Conservation (phyloP, 2,888 invertebrate genomes). For the Plagiodera versicolora region DNA sequence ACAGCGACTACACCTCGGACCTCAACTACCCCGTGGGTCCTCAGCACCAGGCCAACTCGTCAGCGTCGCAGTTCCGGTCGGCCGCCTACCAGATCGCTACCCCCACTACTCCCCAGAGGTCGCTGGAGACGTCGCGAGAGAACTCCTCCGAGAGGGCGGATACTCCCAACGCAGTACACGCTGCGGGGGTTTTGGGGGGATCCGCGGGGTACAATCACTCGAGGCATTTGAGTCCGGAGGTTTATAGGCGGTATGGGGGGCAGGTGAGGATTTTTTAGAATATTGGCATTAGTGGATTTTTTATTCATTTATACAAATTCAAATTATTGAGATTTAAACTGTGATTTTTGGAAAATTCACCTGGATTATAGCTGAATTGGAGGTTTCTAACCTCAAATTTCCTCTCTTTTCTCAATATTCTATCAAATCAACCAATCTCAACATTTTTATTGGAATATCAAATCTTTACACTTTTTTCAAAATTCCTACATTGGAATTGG, state of each 20-base stretch:
- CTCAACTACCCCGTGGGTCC: slow-evolving; percentile 85
- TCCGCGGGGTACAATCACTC: slow-evolving; percentile 40
- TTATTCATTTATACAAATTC: no score
- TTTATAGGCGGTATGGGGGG: slow-evolving; percentile 44
- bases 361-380: no score
- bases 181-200: slow-evolving; percentile 34
- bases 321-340: no score
- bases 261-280: slow-evolving; percentile 34
- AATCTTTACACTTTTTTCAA: no score
- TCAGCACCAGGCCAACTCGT: slow-evolving; percentile 86
- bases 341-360: no score
- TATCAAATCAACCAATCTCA: no score
- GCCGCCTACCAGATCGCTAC: slow-evolving; percentile 79
- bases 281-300: no score
- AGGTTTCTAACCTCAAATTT: no score
- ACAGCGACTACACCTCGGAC: slow-evolving; percentile 96
- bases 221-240: slow-evolving; percentile 52
- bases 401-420: no score
- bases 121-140: slow-evolving; percentile 77
- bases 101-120: slow-evolving; percentile 76
- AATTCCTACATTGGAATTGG: no score
- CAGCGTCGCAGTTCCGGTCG: slow-evolving; percentile 83
- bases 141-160: slow-evolving; percentile 84
- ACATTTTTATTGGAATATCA: no score
- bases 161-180: slow-evolving; percentile 37